phyloP scores from a whole-genome alignment of 2,888 invertebrate species.

The Sphinx pinastri region DNA sequence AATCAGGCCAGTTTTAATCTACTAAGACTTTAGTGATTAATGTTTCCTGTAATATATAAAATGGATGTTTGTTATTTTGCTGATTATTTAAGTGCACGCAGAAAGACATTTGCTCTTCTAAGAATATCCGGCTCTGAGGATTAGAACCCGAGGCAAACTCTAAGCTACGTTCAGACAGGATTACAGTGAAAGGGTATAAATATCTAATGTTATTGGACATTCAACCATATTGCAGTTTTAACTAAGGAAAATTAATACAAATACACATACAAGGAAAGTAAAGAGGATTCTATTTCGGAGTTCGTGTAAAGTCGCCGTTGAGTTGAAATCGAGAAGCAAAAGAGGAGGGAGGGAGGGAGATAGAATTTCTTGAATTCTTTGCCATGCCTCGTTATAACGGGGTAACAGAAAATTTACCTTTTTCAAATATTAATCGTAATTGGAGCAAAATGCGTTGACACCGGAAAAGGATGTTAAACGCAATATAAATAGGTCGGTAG shows the following conservation, averaged over 20 bases:
- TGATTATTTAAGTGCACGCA: background rate
- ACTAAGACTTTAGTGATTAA: constrained; percentile 17
- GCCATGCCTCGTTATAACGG: too few relatives aligned
- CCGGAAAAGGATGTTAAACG: too few relatives aligned
- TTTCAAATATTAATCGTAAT: too few relatives aligned
- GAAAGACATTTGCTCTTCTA: constrained; percentile 20
- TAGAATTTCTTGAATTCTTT: too few relatives aligned
- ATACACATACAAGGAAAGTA: too few relatives aligned
- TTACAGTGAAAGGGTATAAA: constrained; percentile 12
- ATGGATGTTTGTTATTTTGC: constrained; percentile 3
- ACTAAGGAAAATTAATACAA: too few relatives aligned
- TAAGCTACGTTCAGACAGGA: constrained; percentile 22
- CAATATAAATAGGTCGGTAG: too few relatives aligned
- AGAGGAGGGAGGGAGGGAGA: too few relatives aligned
- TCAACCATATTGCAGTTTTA: background rate
- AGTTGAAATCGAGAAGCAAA: too few relatives aligned
- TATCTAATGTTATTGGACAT: constrained; percentile 5
- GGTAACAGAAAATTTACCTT: too few relatives aligned
- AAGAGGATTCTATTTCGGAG: background rate
- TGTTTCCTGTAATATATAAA: constrained; percentile 14
- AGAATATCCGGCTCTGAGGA: constrained; percentile 27
- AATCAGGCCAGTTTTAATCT: background rate
- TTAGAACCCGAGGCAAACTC: constrained; percentile 4
- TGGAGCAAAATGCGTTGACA: too few relatives aligned
- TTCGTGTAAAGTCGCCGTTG: too few relatives aligned